phyloP scores from a whole-genome alignment of 2,888 invertebrate genomes.

The Microplitis manilae region DNA sequence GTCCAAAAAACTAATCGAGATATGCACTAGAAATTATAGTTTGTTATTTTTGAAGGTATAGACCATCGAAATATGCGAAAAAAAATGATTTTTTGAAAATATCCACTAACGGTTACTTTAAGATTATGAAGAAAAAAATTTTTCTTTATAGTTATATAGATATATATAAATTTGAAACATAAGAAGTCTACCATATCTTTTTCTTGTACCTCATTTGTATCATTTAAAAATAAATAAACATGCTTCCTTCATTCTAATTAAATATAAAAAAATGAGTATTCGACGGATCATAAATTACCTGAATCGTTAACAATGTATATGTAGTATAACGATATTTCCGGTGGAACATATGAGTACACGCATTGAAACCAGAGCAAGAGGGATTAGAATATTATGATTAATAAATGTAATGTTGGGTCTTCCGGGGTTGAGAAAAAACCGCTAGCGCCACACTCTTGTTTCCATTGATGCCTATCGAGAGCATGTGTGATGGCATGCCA shows the following conservation, averaged over 20 bases:
- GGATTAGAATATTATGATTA: constrained; percentile 11
- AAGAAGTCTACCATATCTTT: too few relatives aligned
- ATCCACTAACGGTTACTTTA: too few relatives aligned
- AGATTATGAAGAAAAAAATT: too few relatives aligned
- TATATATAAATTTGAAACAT: too few relatives aligned
- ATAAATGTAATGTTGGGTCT: constrained; percentile 1
- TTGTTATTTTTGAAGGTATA: too few relatives aligned
- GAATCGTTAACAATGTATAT: constrained; percentile 8
- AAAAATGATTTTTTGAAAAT: too few relatives aligned
- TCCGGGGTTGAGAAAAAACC: constrained; percentile 5
- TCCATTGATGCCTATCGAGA: constrained; percentile 7
- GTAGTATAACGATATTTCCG: neutral
- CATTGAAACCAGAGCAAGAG: neutral
- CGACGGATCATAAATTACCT: constrained; percentile 1
- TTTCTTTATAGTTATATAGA: too few relatives aligned
- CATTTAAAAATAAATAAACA: neutral
- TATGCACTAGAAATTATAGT: too few relatives aligned
- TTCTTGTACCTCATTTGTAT: too few relatives aligned
- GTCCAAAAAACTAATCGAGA: too few relatives aligned
- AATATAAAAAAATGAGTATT: neutral
- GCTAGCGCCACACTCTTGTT: constrained; percentile 13
- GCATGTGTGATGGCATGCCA: constrained; percentile 9
- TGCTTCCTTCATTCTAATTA: neutral
- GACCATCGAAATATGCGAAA: too few relatives aligned
- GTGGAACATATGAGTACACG: neutral